Percentiles rank a stretch among this genome's conserved stretches.
Conservation (phyloP, 53 echinoderm and acorn worm genomes). For the Temnopleurus reevesii region DNA sequence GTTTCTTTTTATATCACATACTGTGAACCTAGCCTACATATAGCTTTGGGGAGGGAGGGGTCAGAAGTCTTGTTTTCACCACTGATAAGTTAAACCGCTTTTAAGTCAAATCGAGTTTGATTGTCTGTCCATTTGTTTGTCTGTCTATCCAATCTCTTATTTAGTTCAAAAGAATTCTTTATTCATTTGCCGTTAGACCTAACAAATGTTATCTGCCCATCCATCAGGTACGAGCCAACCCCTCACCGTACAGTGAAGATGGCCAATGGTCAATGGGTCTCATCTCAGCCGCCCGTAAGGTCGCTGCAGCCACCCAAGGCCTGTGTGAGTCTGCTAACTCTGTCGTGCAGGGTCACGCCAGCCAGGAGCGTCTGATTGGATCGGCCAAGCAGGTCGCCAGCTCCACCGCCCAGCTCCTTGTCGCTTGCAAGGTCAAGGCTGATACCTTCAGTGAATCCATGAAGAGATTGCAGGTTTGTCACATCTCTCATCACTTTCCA, state of each 20-base stretch:
- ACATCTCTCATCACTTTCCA: too few species aligned
- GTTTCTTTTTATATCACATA: too few species aligned
- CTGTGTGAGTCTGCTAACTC: conserved; percentile 96
- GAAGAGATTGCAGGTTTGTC: conserved; percentile 87
- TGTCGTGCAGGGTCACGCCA: conserved; percentile 93
- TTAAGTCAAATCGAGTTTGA: background rate
- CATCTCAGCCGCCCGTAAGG: conserved; percentile 91
- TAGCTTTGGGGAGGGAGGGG: too few species aligned
- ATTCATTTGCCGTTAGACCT: background rate
- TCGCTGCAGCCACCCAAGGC: conserved; percentile 92
- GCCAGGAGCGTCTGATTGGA: conserved; percentile 90
- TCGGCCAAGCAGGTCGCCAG: conserved; percentile 96
- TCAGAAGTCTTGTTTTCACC: too few species aligned
- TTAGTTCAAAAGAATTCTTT: too few species aligned
- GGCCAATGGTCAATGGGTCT: conserved; percentile 99
- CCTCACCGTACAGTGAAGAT: conserved; percentile 91
- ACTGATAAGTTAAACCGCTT: too few species aligned
- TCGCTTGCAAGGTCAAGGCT: conserved; percentile 97
- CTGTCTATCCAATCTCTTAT: background rate
- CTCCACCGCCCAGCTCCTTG: conserved; percentile 95
- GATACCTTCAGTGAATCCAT: conserved; percentile 96
- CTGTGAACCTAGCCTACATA: too few species aligned
- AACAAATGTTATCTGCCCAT: background rate
- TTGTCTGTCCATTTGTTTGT: background rate
- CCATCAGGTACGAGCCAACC: conserved; percentile 73